Base-by-base conservation (phyloP, 1,140 invertebrate species). In the Dendroctonus valens region DNA sequence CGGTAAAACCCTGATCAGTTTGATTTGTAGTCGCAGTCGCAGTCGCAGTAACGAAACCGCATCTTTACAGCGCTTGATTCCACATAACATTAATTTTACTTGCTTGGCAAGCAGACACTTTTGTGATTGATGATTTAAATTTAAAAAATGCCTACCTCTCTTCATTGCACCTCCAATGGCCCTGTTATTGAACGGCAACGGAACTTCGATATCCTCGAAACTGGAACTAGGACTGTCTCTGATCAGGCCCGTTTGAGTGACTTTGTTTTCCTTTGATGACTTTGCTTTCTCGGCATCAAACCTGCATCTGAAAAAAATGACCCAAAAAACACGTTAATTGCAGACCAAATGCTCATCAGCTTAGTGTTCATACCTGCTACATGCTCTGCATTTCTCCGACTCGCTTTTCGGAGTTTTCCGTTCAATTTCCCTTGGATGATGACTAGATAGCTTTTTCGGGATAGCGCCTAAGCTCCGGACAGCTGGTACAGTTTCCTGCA, bases 381-480 rank as follows among this genome's bases (percentile, higher is more conserved):
- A 74, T 9, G 65, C 69, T 53, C 70, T 75, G 58, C 73, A 72
- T 54, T 75, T 73, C 60, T 77, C 76, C 14, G 76, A 77, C 61
- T 79, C 76, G 50, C 71, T 76, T 66, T 75, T 78, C n/a, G 73
- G 72, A n/a, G 69, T 68, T 69, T 69, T 73, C 11, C 67, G 54
- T 26, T 69, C 72, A 5, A 61, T 58, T 12, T 62, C 64, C 50
- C 49, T 70, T 39, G 59, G 60, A 26, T 65, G 55, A 54, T 65
- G 60, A 58, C 15, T 75, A 75, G 57, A 77, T 61, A 72, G 82
- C 76, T 86, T 85, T 73, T 90, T 91, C 37, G 89, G 89, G 72
- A 90, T 90, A 44, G 89, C 89, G 9, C 89, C 89, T 69, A 90
- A 84, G 73, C 86, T 82, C 39, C 80, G 81, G 14, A 63, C 64